Evolutionary conservation across 1,140 invertebrate genomes (phyloP), one percentile per base, ranked within the genome.

Genomic region (Pantala flavescens): DNA sequence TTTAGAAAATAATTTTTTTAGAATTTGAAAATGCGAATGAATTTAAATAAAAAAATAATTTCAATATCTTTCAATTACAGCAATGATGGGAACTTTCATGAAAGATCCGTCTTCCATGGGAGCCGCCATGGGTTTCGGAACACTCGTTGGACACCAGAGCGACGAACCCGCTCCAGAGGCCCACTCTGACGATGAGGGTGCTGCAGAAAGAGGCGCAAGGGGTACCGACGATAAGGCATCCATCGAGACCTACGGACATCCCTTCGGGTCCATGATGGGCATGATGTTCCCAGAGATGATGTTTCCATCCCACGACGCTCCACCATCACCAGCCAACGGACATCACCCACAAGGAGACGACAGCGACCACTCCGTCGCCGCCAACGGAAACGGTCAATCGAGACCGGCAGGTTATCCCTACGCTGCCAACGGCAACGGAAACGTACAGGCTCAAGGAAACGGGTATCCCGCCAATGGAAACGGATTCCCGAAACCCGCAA

Each of bases 251-350:
- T 12, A 16, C 49, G 49, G 49, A 63, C 14, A 63, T 63, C n/a
- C 49, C 16, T 63, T 63, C 49, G 49, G 49, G n/a, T 5, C 16
- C 5, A 63, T 63, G 49, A 63, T 63, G 49, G 49, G 16, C 49
- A 63, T 63, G 49, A 63, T 63, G 49, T 63, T 63, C 49, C 49
- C 49, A 12, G 49, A 63, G 49, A 63, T 63, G 49, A 63, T 63
- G 49, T 63, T 63, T 12, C 16, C 49, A 63, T 16, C 49, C 5
- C 49, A 63, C 49, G n/a, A 63, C 12, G 49, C 16, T 63, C 16
- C 49, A 5, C 3, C 49, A 3, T 21, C 49, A 5, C 49, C 14
- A 63, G 16, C 49, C n/a, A 16, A 63, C 5, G 49, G 49, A 63
- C 16, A 63, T 12, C 49, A 63, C 3, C 3, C 49, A 16, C 14